Percentiles rank a stretch among this genome's conserved stretches.
phyloP scores from a whole-genome alignment of 2,797 vertebrate species.

The Pseudochirops cupreus region DNA sequence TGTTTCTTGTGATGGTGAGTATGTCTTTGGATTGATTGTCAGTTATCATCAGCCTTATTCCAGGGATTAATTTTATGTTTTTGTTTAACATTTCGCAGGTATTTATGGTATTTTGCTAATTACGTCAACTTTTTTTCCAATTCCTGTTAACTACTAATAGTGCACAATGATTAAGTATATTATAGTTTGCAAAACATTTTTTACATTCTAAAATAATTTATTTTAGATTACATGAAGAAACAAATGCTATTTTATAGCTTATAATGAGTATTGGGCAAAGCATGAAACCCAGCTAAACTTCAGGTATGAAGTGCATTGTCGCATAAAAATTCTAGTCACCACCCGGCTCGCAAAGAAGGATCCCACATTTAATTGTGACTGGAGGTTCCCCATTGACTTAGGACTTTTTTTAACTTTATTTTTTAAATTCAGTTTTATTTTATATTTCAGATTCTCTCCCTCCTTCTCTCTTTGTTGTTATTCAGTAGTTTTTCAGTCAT shows the following conservation, averaged over 20 bases:
- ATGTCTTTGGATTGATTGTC: conserved; percentile 26
- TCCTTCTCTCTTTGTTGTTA: too few species aligned
- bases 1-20: conserved; percentile 91
- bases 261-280: background rate
- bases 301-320: background rate
- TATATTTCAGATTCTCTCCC: background rate
- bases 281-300: background rate
- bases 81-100: background rate
- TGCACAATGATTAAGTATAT: background rate
- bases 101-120: background rate
- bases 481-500: too few species aligned
- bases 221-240: background rate
- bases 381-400: background rate
- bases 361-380: background rate
- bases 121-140: background rate
- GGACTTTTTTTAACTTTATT: background rate
- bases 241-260: background rate
- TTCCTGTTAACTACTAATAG: background rate
- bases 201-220: background rate
- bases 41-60: conserved; percentile 39
- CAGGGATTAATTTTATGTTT: conserved; percentile 46
- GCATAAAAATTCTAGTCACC: background rate
- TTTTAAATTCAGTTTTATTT: background rate
- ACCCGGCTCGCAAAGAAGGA: background rate
- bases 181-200: background rate